phyloP scores from a whole-genome alignment of 1,140 invertebrate genomes.

The Saccostrea echinata region DNA sequence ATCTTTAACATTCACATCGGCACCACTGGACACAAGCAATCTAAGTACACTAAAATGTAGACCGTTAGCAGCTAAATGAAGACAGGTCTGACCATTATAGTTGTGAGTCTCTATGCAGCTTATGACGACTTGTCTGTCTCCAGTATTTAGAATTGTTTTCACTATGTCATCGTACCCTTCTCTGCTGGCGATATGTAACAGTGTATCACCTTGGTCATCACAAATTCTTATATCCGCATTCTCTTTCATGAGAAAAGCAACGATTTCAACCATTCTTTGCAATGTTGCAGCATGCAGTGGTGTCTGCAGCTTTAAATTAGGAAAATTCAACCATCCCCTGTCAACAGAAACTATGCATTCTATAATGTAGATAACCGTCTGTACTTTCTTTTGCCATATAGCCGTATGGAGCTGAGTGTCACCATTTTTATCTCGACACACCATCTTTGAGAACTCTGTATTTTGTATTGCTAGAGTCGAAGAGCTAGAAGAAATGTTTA shows the following conservation, averaged over 20 bases:
- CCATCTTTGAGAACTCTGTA: neutral
- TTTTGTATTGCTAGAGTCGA: neutral
- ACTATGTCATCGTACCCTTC: conserved; percentile 84
- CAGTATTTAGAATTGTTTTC: neutral
- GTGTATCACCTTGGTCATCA: conserved; percentile 65
- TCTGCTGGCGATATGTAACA: conserved; percentile 78
- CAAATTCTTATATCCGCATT: conserved; percentile 78
- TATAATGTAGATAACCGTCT: conserved; percentile 41
- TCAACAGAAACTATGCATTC: conserved; percentile 46
- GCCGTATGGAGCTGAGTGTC: conserved; percentile 56
- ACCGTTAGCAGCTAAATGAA: neutral
- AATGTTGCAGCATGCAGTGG: conserved; percentile 62
- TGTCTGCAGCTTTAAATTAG: conserved; percentile 61
- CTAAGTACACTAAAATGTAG: neutral
- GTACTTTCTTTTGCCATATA: conserved; percentile 40
- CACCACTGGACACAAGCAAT: neutral
- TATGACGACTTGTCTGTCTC: neutral
- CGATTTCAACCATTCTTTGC: conserved; percentile 38
- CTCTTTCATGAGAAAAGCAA: conserved; percentile 41
- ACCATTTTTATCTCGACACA: conserved; percentile 24
- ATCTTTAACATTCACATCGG: neutral
- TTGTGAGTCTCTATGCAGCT: neutral
- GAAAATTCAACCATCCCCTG: conserved; percentile 52
- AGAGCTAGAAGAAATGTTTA: neutral
- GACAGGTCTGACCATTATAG: neutral